These are phyloP conservation scores for Alviniconcha marisindica DNA, from an alignment of 1,140 invertebrate species.

Conservation along the genomic window DNA sequence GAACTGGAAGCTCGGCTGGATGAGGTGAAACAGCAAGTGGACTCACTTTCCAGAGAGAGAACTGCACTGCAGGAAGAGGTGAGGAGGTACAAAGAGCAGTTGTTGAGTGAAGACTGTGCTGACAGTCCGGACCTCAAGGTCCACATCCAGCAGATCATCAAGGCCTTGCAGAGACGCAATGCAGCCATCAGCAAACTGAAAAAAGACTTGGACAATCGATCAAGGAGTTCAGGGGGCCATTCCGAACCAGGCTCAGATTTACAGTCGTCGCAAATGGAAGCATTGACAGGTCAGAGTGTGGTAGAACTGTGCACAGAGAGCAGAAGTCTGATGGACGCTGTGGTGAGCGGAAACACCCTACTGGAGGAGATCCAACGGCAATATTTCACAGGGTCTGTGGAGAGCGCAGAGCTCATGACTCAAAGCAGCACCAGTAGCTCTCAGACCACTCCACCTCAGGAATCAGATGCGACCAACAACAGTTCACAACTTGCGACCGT, in stretches of 20 bases:
- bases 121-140: neutral
- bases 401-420: neutral
- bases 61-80: slow-evolving; percentile 11
- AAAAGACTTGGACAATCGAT: neutral
- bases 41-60: neutral
- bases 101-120: neutral
- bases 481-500: neutral
- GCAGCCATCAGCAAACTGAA: neutral
- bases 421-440: neutral
- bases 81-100: neutral
- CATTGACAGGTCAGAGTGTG: neutral
- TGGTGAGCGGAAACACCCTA: neutral
- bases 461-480: neutral
- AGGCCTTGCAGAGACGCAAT: neutral
- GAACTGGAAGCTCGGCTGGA: slow-evolving; percentile 21
- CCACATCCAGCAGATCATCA: neutral
- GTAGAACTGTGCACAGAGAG: neutral
- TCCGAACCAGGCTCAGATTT: neutral
- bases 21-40: slow-evolving; percentile 7
- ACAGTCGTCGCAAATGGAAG: neutral
- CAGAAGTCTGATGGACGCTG: neutral
- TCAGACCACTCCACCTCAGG: neutral
- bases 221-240: neutral
- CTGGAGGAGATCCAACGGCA: slow-evolving; percentile 33
- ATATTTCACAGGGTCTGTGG: neutral